phyloP scores from a whole-genome alignment of 2,797 vertebrate genomes.

The Anableps anableps region DNA sequence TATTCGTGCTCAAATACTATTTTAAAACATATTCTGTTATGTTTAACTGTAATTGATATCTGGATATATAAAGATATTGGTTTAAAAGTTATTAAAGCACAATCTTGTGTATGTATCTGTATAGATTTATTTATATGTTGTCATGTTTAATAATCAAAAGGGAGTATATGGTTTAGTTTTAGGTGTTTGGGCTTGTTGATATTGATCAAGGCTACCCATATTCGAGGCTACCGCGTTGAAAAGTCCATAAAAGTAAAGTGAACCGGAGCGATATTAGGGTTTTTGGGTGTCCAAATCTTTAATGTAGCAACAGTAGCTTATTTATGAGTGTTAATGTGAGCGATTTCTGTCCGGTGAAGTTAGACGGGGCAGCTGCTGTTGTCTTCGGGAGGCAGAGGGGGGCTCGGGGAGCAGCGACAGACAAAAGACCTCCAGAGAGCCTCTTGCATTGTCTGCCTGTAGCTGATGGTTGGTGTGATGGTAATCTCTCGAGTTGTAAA shows the following conservation, averaged over 20 bases:
- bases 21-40: background rate
- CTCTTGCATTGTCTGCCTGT: slow-evolving; percentile 52
- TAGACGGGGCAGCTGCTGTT: slow-evolving; percentile 48
- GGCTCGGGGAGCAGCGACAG: slow-evolving; percentile 42
- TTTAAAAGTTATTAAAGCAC: background rate
- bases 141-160: background rate
- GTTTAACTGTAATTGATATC: background rate
- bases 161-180: background rate
- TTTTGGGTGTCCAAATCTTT: background rate
- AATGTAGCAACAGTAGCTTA: background rate
- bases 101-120: background rate
- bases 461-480: slow-evolving; percentile 30
- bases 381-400: slow-evolving; percentile 20
- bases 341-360: slow-evolving; percentile 41
- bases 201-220: slow-evolving; percentile 48
- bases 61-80: background rate
- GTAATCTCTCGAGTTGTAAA: slow-evolving; percentile 8
- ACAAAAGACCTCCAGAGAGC: slow-evolving; percentile 73
- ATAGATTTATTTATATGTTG: background rate
- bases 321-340: background rate
- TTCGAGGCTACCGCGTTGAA: slow-evolving; percentile 52
- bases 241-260: slow-evolving; percentile 6
- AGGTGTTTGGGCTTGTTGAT: background rate
- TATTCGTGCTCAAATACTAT: background rate
- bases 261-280: background rate